Conservation (phyloP, 2,113 vertebrate species). For the Coreoperca whiteheadi region DNA sequence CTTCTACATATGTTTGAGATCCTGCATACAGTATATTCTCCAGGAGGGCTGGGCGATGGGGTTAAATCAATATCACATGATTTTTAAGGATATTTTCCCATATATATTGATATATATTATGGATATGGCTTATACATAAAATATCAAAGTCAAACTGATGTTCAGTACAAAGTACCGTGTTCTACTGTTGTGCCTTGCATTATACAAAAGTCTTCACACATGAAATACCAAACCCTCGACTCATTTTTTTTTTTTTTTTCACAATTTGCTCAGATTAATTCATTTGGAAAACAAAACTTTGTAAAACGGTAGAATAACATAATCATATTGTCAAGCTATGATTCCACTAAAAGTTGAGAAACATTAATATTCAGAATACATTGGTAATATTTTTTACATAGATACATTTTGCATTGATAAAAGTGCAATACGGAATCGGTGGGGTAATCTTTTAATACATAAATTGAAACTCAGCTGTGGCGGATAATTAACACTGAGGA, state of each 20-base stretch:
- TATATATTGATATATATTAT: neutral
- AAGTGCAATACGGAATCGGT: neutral
- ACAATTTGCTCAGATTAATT: neutral
- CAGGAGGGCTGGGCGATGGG: neutral
- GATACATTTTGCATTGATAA: too few species aligned
- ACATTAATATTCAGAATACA: neutral
- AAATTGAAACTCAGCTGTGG: neutral
- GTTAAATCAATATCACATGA: neutral
- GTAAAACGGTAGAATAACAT: neutral
- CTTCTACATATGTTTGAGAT: neutral
- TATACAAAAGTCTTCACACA: neutral
- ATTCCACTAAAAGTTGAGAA: neutral
- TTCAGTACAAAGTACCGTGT: neutral
- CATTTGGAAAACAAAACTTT: neutral
- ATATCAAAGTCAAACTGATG: neutral
- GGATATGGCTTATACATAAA: neutral
- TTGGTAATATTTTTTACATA: too few species aligned
- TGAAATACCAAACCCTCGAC: neutral
- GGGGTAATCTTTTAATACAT: neutral
- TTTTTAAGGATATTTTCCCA: neutral
- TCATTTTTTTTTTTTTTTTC: neutral
- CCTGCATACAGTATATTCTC: neutral
- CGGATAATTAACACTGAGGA: neutral
- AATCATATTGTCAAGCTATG: neutral
- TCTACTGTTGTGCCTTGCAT: neutral